Conservation (phyloP, 2,113 vertebrate genomes). For the Silurus glanis region DNA sequence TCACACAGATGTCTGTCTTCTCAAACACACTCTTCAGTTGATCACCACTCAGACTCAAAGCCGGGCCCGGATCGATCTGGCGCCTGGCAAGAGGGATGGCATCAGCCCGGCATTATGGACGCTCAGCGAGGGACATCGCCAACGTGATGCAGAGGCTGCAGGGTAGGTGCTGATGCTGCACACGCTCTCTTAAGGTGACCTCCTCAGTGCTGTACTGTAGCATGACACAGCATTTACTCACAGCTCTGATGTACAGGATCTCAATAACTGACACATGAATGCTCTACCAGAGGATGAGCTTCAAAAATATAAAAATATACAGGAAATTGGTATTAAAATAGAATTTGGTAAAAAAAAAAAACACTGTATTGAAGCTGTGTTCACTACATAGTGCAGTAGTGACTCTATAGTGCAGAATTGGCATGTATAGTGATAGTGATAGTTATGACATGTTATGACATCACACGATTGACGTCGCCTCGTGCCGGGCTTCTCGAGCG, state of each 20-base stretch:
- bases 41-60: constrained; percentile 20
- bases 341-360: too few species aligned
- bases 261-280: too few species aligned
- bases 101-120: constrained; percentile 72
- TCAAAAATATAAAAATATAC: too few species aligned
- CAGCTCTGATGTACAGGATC: not conserved
- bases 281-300: too few species aligned
- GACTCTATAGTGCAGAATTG: too few species aligned
- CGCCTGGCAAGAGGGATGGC: constrained; percentile 75
- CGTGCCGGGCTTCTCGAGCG: not conserved
- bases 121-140: constrained; percentile 81
- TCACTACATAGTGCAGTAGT: too few species aligned
- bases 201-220: constrained; percentile 49
- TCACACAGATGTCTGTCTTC: constrained; percentile 37
- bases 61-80: constrained; percentile 45
- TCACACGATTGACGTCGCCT: not conserved
- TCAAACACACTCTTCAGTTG: constrained; percentile 30
- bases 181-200: constrained; percentile 68
- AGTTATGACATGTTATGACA: not conserved
- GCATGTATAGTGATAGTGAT: too few species aligned
- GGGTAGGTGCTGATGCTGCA: constrained; percentile 81
- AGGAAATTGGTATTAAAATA: too few species aligned
- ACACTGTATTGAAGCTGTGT: not conserved
- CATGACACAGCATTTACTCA: constrained; percentile 67
- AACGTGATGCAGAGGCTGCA: constrained; percentile 95